These are phyloP conservation scores for Meteorus colon DNA, from an alignment of 2,888 invertebrate genomes.

Conservation along the genomic window DNA sequence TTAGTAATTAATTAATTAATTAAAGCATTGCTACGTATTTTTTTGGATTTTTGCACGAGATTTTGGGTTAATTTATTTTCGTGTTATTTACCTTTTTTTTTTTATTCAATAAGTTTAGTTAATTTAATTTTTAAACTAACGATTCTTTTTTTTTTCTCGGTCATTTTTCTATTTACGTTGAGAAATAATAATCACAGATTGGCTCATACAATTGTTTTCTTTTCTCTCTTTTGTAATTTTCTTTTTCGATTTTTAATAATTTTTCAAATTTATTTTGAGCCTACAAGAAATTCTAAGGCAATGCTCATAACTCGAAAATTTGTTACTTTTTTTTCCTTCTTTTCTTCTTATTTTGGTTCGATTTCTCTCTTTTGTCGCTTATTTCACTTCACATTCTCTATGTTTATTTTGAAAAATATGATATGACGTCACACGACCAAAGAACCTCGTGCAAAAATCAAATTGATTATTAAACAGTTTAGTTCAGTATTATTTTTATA, in stretches of 20 bases:
- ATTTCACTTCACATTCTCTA: slow-evolving; percentile 13
- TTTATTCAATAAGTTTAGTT: not conserved
- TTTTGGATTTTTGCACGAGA: slow-evolving; percentile 42
- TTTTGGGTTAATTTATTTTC: slow-evolving; percentile 33
- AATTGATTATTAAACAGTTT: slow-evolving; percentile 50
- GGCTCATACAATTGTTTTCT: slow-evolving; percentile 48
- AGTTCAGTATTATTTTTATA: slow-evolving; percentile 48
- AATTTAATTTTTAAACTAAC: not conserved
- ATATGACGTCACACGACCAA: slow-evolving; percentile 60
- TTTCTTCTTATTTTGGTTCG: slow-evolving; percentile 45
- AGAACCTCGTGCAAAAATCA: slow-evolving; percentile 48
- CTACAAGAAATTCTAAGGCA: slow-evolving; percentile 13
- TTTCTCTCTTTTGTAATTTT: not conserved
- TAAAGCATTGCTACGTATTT: slow-evolving; percentile 37
- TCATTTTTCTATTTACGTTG: slow-evolving; percentile 50
- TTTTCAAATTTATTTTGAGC: not conserved
- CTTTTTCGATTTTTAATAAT: slow-evolving; percentile 10
- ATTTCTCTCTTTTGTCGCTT: slow-evolving; percentile 35
- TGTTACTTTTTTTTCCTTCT: too few relatives aligned
- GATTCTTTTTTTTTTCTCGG: not conserved
- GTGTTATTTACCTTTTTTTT: not conserved
- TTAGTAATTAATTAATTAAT: slow-evolving; percentile 27
- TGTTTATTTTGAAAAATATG: slow-evolving; percentile 51
- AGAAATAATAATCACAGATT: slow-evolving; percentile 66
- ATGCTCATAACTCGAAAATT: not conserved